Evolutionary conservation across 2,888 invertebrate species (phyloP), one percentile per base, ranked within the genome.

Genomic region (Dugesia japonica): DNA sequence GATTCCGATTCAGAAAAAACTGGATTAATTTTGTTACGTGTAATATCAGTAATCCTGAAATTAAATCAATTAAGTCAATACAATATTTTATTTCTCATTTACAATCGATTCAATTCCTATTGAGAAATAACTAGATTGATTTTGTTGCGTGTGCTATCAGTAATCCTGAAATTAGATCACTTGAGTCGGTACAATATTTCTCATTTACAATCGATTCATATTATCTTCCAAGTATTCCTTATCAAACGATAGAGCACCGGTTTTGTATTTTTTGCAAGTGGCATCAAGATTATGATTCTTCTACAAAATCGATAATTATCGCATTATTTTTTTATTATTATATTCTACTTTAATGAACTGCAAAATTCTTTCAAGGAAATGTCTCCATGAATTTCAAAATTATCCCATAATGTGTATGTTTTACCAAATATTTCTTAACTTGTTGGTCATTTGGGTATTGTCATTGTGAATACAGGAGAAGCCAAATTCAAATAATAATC

Each of bases 401-500:
- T 88, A 85, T 98, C 97, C 98, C 98, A 98, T 28, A 97, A 87
- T 0, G 95, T 94, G 85, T 94, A 98, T 81, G 84, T 86, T 78
- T 85, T 88, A n/a, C 23, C 56, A n/a, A 56, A n/a, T 1, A 56
- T 23, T 23, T 56, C 23, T 9, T 56, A 56, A 82, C 89, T 90
- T 0, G 91, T 90, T 0, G 94, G 92, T 0, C 89, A 87, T 79
- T 94, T 89, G 0, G 94, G 94, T 82, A 97, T 95, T 0, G 95
- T 94, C 86, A 95, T 95, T 0, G 91, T 92, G 84, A 94, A 91
- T 88, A 95, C 94, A 0, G 97, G 95, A 80, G 97, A 85, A 0
- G 97, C 95, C 79, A 98, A 87, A 84, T 98, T 98, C 77, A 92
- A 89, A 84, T 98, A 98, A n/a, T 92, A 93, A 85, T 97, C 98